Conservation (phyloP, 2,888 invertebrate species). For the Folsomia manolachei region DNA sequence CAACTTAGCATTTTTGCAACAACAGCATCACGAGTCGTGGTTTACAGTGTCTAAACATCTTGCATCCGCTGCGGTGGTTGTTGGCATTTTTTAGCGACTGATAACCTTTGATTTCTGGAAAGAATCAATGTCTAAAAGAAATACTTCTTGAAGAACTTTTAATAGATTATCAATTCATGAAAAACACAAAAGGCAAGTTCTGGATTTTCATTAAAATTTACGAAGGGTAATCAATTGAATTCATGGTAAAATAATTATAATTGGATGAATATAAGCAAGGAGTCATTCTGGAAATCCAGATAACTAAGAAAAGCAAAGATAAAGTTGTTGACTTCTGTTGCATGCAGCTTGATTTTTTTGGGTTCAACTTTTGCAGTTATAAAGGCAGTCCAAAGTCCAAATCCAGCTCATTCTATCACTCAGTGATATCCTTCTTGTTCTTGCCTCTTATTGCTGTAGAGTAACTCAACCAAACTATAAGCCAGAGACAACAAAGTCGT, state of each 20-base stretch:
- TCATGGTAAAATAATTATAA: too few relatives aligned
- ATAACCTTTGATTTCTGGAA: not conserved
- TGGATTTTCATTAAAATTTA: not conserved
- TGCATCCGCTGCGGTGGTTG: too few relatives aligned
- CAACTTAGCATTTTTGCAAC: not conserved
- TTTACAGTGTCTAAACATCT: not conserved
- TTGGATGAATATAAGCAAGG: too few relatives aligned
- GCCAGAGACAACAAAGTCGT: not conserved
- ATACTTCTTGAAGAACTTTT: not conserved
- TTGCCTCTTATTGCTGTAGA: not conserved
- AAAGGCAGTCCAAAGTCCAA: conserved; percentile 3
- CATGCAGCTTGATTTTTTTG: not conserved
- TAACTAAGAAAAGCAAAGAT: too few relatives aligned
- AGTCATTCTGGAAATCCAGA: too few relatives aligned
- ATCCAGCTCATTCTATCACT: not conserved
- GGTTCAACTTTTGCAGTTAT: not conserved
- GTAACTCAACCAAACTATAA: too few relatives aligned
- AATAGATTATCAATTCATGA: not conserved
- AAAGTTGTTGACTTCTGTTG: conserved; percentile 6
- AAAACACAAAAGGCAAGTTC: not conserved
- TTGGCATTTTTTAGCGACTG: not conserved
- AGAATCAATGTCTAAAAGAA: not conserved
- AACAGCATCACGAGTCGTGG: not conserved
- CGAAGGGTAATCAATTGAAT: too few relatives aligned
- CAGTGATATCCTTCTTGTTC: not conserved